Percentiles rank a stretch among this genome's conserved stretches.
These are phyloP conservation scores for Danionella cerebrum DNA, from an alignment of 2,113 vertebrate genomes.

Conservation along the genomic window DNA sequence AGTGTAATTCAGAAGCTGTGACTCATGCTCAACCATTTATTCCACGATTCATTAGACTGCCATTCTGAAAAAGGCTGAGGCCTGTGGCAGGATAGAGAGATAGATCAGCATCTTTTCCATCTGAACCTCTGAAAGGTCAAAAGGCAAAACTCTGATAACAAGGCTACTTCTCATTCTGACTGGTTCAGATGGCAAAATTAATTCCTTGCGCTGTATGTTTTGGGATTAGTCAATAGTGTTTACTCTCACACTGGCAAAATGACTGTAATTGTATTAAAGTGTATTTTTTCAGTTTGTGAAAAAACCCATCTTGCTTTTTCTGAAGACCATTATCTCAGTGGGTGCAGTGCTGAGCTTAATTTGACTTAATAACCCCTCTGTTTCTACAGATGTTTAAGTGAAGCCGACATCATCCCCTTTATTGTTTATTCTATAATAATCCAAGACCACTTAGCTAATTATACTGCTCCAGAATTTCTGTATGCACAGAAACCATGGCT, in stretches of 20 bases:
- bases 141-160: slow-evolving; percentile 29
- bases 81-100: slow-evolving; percentile 25
- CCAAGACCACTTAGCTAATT: slow-evolving; percentile 53
- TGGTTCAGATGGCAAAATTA: too few species aligned
- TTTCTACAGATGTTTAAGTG: neutral
- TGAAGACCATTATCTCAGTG: neutral
- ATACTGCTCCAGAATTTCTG: slow-evolving; percentile 12
- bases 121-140: slow-evolving; percentile 31
- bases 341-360: neutral
- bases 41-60: slow-evolving; percentile 48
- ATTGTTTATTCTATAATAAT: slow-evolving; percentile 26
- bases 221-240: neutral
- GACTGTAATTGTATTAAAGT: neutral
- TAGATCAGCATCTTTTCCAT: slow-evolving; percentile 3
- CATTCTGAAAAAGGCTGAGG: slow-evolving; percentile 14
- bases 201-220: too few species aligned
- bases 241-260: neutral
- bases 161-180: too few species aligned
- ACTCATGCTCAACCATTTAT: slow-evolving; percentile 38
- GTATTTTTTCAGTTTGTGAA: neutral
- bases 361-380: neutral
- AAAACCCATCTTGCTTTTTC: neutral
- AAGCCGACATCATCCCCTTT: slow-evolving; percentile 15
- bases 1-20: slow-evolving; percentile 46
- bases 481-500: slow-evolving; percentile 21